Percentiles rank a stretch among this genome's conserved stretches.
phyloP scores from a whole-genome alignment of 2,888 invertebrate genomes.

The Crocallis elinguaria region DNA sequence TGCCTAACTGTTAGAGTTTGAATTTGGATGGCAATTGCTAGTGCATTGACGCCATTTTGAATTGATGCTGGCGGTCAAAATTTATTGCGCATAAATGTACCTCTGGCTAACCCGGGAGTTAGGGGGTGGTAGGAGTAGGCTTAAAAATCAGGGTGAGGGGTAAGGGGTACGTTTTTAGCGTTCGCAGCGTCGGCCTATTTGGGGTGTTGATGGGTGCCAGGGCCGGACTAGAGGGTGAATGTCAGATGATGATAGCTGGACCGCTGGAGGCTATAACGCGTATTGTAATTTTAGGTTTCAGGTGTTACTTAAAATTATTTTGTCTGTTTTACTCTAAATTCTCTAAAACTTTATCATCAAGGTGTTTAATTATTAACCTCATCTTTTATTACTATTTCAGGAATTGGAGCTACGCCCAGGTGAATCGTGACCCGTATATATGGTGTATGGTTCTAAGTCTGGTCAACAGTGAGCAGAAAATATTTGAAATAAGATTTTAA shows the following conservation, averaged over 20 bases:
- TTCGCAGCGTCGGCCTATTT: conserved; percentile 82
- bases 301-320: not conserved
- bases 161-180: conserved; percentile 82
- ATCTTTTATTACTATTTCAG: too few species aligned
- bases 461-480: too few species aligned
- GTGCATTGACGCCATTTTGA: conserved; percentile 69
- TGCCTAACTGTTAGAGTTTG: conserved; percentile 36
- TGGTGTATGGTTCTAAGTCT: too few species aligned
- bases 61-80: conserved; percentile 76
- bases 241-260: conserved; percentile 16
- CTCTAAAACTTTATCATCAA: too few species aligned
- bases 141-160: conserved; percentile 82
- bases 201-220: conserved; percentile 80
- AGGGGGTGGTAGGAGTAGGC: conserved; percentile 80
- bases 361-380: too few species aligned
- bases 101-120: conserved; percentile 83
- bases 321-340: too few species aligned
- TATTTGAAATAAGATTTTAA: too few species aligned
- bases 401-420: too few species aligned
- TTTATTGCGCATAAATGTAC: conserved; percentile 85
- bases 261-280: not conserved
- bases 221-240: conserved; percentile 47
- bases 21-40: conserved; percentile 43
- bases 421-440: too few species aligned
- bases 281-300: not conserved